These are phyloP conservation scores for Odontamblyopus rebecca DNA, from an alignment of 2,797 vertebrate genomes.

Conservation along the genomic window DNA sequence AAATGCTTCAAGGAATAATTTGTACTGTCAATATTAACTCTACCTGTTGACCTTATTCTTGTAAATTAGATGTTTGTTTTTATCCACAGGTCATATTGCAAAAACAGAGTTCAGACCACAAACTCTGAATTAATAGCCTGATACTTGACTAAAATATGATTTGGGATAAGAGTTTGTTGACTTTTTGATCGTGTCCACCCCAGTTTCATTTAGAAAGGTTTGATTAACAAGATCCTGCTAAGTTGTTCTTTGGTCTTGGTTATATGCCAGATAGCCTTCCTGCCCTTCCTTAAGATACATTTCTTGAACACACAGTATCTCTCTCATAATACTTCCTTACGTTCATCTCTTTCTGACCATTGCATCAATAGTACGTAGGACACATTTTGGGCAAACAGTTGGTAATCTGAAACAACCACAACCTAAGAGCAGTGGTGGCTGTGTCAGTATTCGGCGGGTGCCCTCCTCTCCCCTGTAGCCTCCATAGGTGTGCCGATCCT, in stretches of 20 bases:
- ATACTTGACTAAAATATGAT: not conserved
- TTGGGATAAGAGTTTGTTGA: not conserved
- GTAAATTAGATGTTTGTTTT: not conserved
- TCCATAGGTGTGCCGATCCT: constrained; percentile 62
- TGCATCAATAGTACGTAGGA: constrained; percentile 49
- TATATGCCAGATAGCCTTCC: too few relatives aligned
- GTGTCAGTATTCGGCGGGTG: constrained; percentile 61
- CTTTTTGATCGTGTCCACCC: not conserved
- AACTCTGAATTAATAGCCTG: not conserved
- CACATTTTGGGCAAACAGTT: constrained; percentile 46
- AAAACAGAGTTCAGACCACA: too few relatives aligned
- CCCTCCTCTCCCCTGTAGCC: constrained; percentile 43
- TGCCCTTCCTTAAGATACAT: too few relatives aligned
- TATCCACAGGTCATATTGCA: too few relatives aligned
- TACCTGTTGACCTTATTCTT: not conserved
- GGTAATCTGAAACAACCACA: constrained; percentile 41
- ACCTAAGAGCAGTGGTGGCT: constrained; percentile 8
- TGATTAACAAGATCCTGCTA: too few relatives aligned
- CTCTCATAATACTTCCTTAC: not conserved
- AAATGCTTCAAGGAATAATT: not conserved
- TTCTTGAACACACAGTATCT: not conserved
- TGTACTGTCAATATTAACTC: not conserved
- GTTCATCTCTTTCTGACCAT: constrained; percentile 23
- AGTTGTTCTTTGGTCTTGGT: too few relatives aligned
- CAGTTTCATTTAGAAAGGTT: too few relatives aligned